Evolutionary conservation across 2,797 vertebrate genomes (phyloP).

Genomic region (Oophaga sylvatica): DNA sequence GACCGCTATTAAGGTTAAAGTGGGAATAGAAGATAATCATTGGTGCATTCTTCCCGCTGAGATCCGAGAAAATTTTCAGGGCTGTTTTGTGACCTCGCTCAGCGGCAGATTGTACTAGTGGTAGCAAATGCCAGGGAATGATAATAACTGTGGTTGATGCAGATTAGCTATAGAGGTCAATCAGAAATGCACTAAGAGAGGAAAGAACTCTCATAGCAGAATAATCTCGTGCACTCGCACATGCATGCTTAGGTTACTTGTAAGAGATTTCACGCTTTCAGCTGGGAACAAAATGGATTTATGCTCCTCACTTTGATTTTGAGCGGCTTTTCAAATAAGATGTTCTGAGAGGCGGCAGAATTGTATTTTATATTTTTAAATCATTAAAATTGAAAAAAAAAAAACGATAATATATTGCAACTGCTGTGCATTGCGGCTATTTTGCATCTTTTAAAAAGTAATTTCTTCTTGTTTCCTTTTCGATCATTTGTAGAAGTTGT

Average conservation of each 20-base stretch:
- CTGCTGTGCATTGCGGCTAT: no score
- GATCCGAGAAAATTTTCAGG: slow-evolving; percentile 35
- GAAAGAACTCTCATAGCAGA: slow-evolving; percentile 12
- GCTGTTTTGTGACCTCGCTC: slow-evolving; percentile 36
- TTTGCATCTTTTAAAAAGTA: not conserved
- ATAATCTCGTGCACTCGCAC: not conserved
- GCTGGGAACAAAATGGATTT: slow-evolving; percentile 1
- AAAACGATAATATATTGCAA: not conserved
- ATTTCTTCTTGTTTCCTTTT: not conserved
- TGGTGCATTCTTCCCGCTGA: slow-evolving; percentile 31
- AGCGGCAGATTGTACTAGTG: slow-evolving; percentile 6
- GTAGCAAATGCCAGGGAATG: slow-evolving; percentile 12
- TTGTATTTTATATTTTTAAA: not conserved
- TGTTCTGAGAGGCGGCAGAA: not conserved
- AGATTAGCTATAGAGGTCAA: slow-evolving; percentile 43
- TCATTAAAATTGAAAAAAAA: not conserved
- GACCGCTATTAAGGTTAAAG: slow-evolving; percentile 48
- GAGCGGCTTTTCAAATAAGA: not conserved
- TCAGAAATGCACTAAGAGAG: slow-evolving; percentile 34
- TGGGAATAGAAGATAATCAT: slow-evolving; percentile 43
- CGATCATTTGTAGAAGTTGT: not conserved
- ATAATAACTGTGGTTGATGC: slow-evolving; percentile 51
- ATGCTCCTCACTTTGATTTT: not conserved
- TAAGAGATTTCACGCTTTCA: slow-evolving; percentile 6
- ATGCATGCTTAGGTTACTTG: not conserved